phyloP scores from a whole-genome alignment of 2,113 vertebrate species.

The Macquaria ambigua region DNA sequence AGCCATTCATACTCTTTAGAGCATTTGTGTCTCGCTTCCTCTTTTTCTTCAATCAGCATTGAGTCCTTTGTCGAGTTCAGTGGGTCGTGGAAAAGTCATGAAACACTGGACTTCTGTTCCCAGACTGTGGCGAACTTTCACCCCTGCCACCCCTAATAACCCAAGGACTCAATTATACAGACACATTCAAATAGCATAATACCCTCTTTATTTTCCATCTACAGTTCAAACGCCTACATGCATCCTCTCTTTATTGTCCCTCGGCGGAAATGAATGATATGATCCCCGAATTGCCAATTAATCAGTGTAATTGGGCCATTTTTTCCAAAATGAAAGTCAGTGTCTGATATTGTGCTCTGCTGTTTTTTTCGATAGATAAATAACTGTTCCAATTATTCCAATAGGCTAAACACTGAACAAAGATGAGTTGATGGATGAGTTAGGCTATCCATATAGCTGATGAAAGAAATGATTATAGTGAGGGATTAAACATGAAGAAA shows the following conservation, averaged over 20 bases:
- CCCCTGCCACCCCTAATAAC: constrained; percentile 50
- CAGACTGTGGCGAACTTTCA: constrained; percentile 52
- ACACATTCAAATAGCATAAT: constrained; percentile 69
- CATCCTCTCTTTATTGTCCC: constrained; percentile 20
- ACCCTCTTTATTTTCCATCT: constrained; percentile 71
- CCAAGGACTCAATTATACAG: constrained; percentile 50
- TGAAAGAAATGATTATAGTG: neutral
- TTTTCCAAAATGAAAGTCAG: constrained; percentile 18
- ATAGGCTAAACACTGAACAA: neutral
- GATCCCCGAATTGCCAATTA: neutral
- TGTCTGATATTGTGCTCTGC: neutral
- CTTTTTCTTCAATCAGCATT: constrained; percentile 36
- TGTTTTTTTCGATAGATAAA: too few relatives aligned
- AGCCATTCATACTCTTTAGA: neutral
- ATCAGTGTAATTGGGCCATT: constrained; percentile 13
- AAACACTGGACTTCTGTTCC: constrained; percentile 80
- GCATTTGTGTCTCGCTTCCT: constrained; percentile 1
- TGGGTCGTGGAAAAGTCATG: constrained; percentile 50
- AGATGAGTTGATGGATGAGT: neutral
- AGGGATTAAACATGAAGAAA: neutral
- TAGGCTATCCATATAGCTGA: neutral
- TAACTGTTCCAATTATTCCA: too few relatives aligned
- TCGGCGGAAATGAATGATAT: constrained; percentile 37
- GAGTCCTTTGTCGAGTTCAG: constrained; percentile 68
- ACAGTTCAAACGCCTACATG: constrained; percentile 29